Percentiles rank a stretch among this genome's conserved stretches.
Conservation (phyloP, 2,113 vertebrate species). For the Mastomys coucha region DNA sequence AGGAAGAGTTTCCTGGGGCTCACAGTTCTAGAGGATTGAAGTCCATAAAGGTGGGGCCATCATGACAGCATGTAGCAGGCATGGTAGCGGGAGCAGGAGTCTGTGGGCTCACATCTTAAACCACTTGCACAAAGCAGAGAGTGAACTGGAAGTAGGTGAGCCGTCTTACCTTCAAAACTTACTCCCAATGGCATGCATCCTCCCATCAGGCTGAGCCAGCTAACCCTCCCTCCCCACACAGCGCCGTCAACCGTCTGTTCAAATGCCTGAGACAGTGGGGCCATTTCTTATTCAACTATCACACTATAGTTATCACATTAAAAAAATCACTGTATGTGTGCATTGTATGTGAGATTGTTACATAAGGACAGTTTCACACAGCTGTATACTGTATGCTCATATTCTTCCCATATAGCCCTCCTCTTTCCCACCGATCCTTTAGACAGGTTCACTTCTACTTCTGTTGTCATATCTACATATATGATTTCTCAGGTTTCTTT, state of each 20-base stretch:
- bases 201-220: not conserved
- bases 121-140: not conserved
- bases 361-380: too few species aligned
- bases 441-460: not conserved
- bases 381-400: not conserved
- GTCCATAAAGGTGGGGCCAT: not conserved
- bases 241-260: not conserved
- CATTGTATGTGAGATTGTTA: too few species aligned
- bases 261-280: not conserved
- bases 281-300: not conserved
- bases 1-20: not conserved
- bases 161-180: not conserved
- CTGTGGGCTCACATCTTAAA: not conserved
- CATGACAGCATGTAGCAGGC: not conserved
- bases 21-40: not conserved
- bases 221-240: not conserved
- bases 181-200: not conserved
- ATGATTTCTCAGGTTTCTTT: not conserved
- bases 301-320: not conserved
- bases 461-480: not conserved
- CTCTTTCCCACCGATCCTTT: too few species aligned
- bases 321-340: not conserved
- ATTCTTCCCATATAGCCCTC: too few species aligned
- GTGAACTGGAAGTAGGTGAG: not conserved
- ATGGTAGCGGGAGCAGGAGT: not conserved